These are phyloP conservation scores for Arctia plantaginis DNA, from an alignment of 2,888 invertebrate genomes.

Conservation along the genomic window DNA sequence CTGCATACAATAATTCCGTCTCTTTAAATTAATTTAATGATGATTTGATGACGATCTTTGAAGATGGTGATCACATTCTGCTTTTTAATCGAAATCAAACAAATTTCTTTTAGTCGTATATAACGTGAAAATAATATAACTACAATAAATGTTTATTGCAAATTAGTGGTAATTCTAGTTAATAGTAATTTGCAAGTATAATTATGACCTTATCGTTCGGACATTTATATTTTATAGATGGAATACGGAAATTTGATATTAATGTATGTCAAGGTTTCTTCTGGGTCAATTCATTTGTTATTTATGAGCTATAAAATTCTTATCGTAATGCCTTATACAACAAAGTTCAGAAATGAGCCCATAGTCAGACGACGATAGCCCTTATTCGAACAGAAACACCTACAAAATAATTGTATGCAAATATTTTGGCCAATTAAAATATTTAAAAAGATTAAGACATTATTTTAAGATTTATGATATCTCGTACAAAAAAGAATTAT, in stretches of 20 bases:
- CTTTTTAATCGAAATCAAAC: not conserved
- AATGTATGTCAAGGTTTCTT: constrained; percentile 1
- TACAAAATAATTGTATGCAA: too few species aligned
- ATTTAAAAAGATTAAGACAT: too few species aligned
- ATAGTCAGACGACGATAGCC: not conserved
- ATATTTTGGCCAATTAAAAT: too few species aligned
- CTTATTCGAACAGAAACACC: not conserved
- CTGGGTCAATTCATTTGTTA: not conserved
- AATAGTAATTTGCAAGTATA: not conserved
- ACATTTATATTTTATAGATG: not conserved
- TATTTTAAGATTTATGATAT: too few species aligned
- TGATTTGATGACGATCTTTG: not conserved
- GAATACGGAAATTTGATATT: not conserved
- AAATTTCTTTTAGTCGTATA: not conserved
- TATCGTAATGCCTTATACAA: not conserved
- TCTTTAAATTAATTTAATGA: not conserved
- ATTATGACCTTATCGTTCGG: not conserved
- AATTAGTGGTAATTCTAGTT: not conserved
- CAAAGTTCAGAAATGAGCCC: not conserved
- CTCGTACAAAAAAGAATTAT: too few species aligned
- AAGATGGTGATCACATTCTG: not conserved
- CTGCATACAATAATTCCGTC: not conserved
- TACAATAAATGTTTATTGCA: not conserved
- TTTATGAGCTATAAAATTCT: not conserved
- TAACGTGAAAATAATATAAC: not conserved